Base-by-base conservation (phyloP, 2,888 invertebrate species). In the Laspeyria flexula region DNA sequence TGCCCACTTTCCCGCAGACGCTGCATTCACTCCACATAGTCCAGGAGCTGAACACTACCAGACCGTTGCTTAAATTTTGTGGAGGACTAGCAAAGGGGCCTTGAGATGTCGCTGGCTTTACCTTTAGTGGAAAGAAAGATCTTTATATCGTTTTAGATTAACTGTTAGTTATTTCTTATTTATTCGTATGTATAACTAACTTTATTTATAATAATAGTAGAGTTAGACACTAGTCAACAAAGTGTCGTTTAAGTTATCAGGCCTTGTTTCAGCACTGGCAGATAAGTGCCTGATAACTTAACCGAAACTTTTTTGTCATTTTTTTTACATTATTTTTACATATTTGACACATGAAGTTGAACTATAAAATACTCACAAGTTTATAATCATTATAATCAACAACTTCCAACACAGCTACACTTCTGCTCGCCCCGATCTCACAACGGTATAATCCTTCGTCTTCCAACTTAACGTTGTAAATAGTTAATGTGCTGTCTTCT, bases 1-100 rank as follows among this genome's bases (percentile, higher is more conserved):
- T 88, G 3, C 96, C 96, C 16, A 94, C 90, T 42, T 72, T 76
- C 29, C 86, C 92, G 65, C 96, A 96, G 6, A 77, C 81, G 52
- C 94, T 95, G 77, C 96, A 96, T 21, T 90, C 80, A 5, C 94
- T 94, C 96, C 96, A 96, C 0, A 81, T 72, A 0, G 92, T 84
- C 95, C 96, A 96, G 5, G 83, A 78, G 0, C 93, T 94, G 60
- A 88, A 93, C 39, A 94, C 53, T 47, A 78, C 68, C 44, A 95
- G 64, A 1, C 60, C 57, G 1, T 58, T 9, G 31, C 52, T 48
- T 1, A 62, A 9, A 0, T 1, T 7, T 1, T 46, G 21, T 1
- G 60, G 23, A 0, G 62, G 52, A 0, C 58, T 15, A 0, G 73
- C 41, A 43, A 73, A 71, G 0, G 78, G 77, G 0, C 81, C 83